Percentiles rank a stretch among this genome's conserved stretches.
Evolutionary conservation across 30 jellyfish, hydroid and myxozoan genomes (phyloP).

Genomic region (Nemopilema nomurai): DNA sequence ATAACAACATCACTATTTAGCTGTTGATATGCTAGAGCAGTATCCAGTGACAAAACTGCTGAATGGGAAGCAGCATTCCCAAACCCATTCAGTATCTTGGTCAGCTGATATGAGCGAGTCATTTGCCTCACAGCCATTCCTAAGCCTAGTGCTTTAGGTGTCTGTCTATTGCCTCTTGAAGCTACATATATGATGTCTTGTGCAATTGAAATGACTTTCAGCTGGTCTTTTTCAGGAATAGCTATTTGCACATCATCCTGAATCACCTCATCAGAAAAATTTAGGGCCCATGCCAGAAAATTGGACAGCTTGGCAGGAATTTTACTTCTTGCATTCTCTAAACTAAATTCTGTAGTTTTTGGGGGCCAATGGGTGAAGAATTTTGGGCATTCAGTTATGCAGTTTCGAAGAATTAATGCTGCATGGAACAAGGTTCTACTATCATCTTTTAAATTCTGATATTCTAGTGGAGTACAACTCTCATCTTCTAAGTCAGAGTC

Average conservation of each 20-base stretch:
- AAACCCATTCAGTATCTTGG: constrained; percentile 26
- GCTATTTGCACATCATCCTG: constrained; percentile 25
- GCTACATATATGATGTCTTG: constrained; percentile 50
- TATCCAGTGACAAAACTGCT: constrained; percentile 23
- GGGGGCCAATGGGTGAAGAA: constrained; percentile 34
- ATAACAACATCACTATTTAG: constrained; percentile 16
- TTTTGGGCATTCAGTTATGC: constrained; percentile 29
- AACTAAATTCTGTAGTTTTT: constrained; percentile 14
- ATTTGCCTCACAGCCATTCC: constrained; percentile 60
- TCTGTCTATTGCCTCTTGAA: constrained; percentile 27
- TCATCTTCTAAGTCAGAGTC: constrained; percentile 24
- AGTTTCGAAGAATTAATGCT: constrained; percentile 24
- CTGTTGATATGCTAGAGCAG: constrained; percentile 55
- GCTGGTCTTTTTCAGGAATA: constrained; percentile 11
- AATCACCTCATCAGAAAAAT: constrained; percentile 19
- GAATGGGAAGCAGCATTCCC: constrained; percentile 44
- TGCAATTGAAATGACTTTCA: constrained; percentile 30
- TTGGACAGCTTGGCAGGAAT: constrained; percentile 15
- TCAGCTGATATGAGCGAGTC: constrained; percentile 33
- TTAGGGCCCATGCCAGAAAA: constrained; percentile 34
- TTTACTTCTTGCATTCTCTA: constrained; percentile 14
- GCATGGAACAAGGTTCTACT: constrained; percentile 25
- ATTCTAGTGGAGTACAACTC: constrained; percentile 3
- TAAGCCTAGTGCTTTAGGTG: constrained; percentile 54
- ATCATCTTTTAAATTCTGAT: constrained; percentile 5